Base-by-base conservation (phyloP, 2,113 vertebrate genomes). In the Proteles cristata region DNA sequence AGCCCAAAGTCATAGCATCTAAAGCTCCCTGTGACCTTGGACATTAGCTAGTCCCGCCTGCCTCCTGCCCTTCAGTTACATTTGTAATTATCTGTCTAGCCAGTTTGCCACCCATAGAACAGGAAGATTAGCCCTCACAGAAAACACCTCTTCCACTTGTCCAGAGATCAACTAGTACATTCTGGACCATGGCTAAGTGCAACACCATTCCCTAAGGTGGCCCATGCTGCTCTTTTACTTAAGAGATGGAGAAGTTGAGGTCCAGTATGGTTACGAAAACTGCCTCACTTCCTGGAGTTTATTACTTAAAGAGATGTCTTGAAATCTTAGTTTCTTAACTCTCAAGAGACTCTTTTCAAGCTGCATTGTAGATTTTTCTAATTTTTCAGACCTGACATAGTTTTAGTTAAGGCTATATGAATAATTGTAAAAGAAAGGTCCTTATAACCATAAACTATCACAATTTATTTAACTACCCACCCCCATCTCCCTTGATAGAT, bases 261-360 rank as follows among this genome's bases (percentile, higher is more conserved):
- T 68, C 28, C 14, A 33, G 33, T 39, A 11, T 8, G 43, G 6
- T 66, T 68, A 28, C 16, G 9, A 53, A 85, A 77, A 53, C 63
- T 87, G 8, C 31, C 33, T 68, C 16, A 3, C 65, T 83, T 91
- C 9, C 76, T 86, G 19, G 91, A 91, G 25, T 94, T 90, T 55
- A 39, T 93, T 73, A 55, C 39, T 82, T 68, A 93, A 81, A 87
- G 80, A 85, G 17, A 61, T n/a, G 16, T 79, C 80, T 50, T 92
- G 39, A 66, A 94, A 35, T 79, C 90, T 76, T 94, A 94, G 87
- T 83, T 84, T 93, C 68, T 74, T 97, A 50, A 88, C 9, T 77
- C 21, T n/a, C 35, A 58, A 0, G n/a, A 53, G 71, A 4, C 55
- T 93, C 16, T 95, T 83, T 58, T 88, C 23, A 33, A 58, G 58